Conservation (phyloP, 1,140 invertebrate genomes). For the Platyura marginata region DNA sequence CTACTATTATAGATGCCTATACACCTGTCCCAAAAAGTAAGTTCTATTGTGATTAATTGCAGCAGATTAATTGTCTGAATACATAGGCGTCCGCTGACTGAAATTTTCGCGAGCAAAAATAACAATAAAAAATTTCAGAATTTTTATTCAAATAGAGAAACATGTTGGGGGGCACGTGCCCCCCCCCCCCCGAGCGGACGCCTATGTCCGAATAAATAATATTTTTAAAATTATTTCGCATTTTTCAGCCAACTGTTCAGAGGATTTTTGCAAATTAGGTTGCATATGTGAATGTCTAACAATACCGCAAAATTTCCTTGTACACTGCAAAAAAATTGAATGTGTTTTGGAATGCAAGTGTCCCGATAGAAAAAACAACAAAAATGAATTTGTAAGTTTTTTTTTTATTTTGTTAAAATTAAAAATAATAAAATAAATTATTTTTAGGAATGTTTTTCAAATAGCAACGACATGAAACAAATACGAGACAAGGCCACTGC, state of each 20-base stretch:
- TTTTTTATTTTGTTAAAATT: not conserved
- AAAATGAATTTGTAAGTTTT: not conserved
- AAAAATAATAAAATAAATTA: not conserved
- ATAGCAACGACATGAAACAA: not conserved
- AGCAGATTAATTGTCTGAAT: no score
- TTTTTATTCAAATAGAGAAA: no score
- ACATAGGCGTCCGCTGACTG: no score
- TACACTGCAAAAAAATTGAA: not conserved
- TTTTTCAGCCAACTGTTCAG: conserved; percentile 10
- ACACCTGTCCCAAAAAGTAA: not conserved
- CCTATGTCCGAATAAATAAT: conserved; percentile 9
- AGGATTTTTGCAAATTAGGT: conserved; percentile 15
- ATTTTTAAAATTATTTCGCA: conserved; percentile 1
- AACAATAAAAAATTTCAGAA: not conserved
- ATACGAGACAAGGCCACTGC: conserved; percentile 11
- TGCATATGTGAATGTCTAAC: conserved; percentile 17
- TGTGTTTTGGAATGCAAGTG: conserved; percentile 2
- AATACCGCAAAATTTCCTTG: not conserved
- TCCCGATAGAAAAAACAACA: not conserved
- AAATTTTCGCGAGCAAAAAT: not conserved
- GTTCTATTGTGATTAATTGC: no score
- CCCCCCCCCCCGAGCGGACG: conserved; percentile 10
- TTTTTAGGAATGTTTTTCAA: not conserved
- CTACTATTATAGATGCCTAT: conserved; percentile 19
- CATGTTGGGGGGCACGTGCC: no score